Base-by-base conservation (phyloP, 2,113 vertebrate genomes). In the Halichoerus grypus region DNA sequence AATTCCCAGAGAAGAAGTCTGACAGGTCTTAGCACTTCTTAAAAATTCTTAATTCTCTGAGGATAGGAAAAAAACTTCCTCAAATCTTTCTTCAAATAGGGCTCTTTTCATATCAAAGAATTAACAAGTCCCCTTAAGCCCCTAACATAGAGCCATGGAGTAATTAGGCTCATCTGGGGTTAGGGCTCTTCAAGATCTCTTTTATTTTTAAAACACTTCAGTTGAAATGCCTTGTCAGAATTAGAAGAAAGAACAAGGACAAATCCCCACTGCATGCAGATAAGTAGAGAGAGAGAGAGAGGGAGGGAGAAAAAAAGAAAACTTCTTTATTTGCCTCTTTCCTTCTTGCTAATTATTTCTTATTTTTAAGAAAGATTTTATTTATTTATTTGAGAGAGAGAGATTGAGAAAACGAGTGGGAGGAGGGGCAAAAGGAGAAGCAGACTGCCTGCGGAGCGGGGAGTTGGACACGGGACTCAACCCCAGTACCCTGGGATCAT, bases 91-190 rank as follows among this genome's bases (percentile, higher is more conserved):
- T 59, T 92, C 42, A 96, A n/a, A 76, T 46, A 94, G n/a, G 74
- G 4, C 6, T 79, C 42, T 91, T 80, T 96, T 96, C 59, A 57
- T 90, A 95, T 84, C 69, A 90, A 90, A 96, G 86, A 93, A 67
- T 88, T 88, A 84, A 51, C 53, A 94, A 89, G 51, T 16, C 55
- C 89, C 84, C 55, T 92, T 94, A 97, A 95, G 21, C 26, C 55
- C 2, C 4, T 49, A 89, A 82, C 53, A 82, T 86, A 63, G 22
- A 96, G n/a, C 42, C 61, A 53, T 28, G 51, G 51, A 90, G 14
- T 96, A 87, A 94, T 28, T 84, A 57, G 26, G 42, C 74, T 96
- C 88, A 92, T n/a, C 21, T 87, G 74, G 74, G 55, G n/a, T n/a
- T 83, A 53, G 2, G 42, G 49, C 61, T 72, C 36, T 91, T 93